Conservation (phyloP, 2,797 vertebrate species). For the Avahi laniger region DNA sequence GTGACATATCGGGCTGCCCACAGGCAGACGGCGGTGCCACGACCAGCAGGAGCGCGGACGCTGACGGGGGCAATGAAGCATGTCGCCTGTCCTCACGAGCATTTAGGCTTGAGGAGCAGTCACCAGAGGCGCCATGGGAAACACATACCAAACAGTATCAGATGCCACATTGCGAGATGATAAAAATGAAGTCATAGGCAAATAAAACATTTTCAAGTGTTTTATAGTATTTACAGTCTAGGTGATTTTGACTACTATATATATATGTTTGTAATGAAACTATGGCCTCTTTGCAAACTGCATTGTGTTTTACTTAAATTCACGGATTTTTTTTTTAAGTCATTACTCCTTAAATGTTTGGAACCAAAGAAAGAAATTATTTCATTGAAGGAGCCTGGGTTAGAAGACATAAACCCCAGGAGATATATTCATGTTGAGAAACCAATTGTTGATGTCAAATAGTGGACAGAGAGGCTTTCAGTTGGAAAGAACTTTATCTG, state of each 20-base stretch:
- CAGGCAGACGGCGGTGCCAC: neutral
- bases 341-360: slow-evolving; percentile 4
- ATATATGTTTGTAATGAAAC: neutral
- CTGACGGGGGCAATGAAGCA: rapidly evolving
- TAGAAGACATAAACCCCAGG: neutral
- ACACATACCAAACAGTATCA: neutral
- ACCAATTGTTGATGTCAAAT: neutral
- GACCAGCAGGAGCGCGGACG: neutral
- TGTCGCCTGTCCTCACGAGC: neutral
- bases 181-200: neutral
- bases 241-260: neutral
- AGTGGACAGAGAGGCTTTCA: neutral
- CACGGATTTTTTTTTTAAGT: neutral
- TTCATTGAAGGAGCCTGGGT: neutral
- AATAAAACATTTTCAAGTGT: neutral
- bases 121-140: neutral
- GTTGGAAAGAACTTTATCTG: neutral
- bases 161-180: neutral
- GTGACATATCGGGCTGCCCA: neutral
- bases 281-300: neutral
- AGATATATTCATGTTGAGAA: neutral
- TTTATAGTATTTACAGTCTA: neutral
- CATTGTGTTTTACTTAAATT: neutral
- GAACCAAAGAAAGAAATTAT: neutral
- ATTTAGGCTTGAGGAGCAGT: neutral